Evolutionary conservation across 2,113 vertebrate genomes (phyloP), one percentile per base, ranked within the genome.

Genomic region (Anhinga rufa): DNA sequence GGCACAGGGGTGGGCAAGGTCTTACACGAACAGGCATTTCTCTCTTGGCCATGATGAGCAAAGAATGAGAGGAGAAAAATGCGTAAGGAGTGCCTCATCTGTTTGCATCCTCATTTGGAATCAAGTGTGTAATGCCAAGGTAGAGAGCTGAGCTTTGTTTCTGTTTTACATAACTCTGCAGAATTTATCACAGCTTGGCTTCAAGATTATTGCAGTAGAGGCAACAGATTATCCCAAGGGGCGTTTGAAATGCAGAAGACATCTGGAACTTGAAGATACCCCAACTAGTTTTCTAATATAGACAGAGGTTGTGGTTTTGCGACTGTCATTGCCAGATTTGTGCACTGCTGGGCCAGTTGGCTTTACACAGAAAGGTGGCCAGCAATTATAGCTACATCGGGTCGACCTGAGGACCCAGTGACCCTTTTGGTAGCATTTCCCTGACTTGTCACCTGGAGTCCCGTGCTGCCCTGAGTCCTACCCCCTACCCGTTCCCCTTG

Each of bases 41-140:
- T 58, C 34, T 42, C 14, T 14, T 20, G 20, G 26, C 58, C 14
- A 0, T 8, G 9, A 29, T 8, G 10, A 54, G 48, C 31, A 15
- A 64, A 64, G 29, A 77, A 36, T 1, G 9, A 55, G 44, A 21
- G 24, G 9, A 70, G 7, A 25, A 69, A 79, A 72, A 58, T 9
- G 10, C 0, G 0, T n/a, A 9, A 66, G 11, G 26, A 54, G 34
- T 14, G 36, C 46, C 31, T 66, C 25, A 14, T 34, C 4, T 34
- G 2, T 46, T 36, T 32, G n/a, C 24, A 11, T 58, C 12, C 31
- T 52, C 24, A 1, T 26, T 60, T 58, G 36, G 51, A 91, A 28
- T 17, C 26, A 24, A 32, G 24, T 8, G 18, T 31, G 38, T 62
- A 24, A 26, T 4, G 12, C 49, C 29, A 29, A n/a, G 8, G 7